phyloP scores from a whole-genome alignment of 2,888 invertebrate genomes.

The Machimus atricapillus region DNA sequence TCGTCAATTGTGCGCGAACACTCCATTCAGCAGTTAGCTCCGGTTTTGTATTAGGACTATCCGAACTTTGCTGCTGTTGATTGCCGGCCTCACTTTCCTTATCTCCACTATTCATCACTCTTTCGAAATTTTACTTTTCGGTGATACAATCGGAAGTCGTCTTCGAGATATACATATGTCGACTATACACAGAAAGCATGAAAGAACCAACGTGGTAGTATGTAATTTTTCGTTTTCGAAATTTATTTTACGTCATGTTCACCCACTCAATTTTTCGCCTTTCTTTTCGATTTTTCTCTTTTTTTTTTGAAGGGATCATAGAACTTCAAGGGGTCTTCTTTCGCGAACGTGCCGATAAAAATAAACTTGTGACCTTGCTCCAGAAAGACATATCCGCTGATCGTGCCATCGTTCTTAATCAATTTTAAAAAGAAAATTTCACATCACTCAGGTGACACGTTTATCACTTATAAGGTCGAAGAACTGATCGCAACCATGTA shows the following conservation, averaged over 20 bases:
- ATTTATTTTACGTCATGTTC: constrained; percentile 42
- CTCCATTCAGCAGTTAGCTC: constrained; percentile 70
- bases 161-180: not conserved
- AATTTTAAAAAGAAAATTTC: not conserved
- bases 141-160: not conserved
- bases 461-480: not conserved
- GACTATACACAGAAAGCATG: not conserved
- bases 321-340: constrained; percentile 3
- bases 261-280: constrained; percentile 40
- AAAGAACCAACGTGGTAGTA: not conserved
- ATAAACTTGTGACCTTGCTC: constrained; percentile 30
- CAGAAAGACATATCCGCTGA: not conserved
- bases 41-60: constrained; percentile 34
- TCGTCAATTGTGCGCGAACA: constrained; percentile 73
- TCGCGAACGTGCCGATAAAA: constrained; percentile 13
- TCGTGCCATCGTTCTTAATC: not conserved
- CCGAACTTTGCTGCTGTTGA: constrained; percentile 13
- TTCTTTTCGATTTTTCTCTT: not conserved
- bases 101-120: constrained; percentile 44
- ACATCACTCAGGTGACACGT: not conserved
- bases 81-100: constrained; percentile 28
- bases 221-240: constrained; percentile 27
- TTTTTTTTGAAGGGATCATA: not conserved
- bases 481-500: not conserved
- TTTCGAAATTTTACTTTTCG: not conserved